Evolutionary conservation across 1,140 invertebrate species (phyloP).

Genomic region (Vanessa atalanta): DNA sequence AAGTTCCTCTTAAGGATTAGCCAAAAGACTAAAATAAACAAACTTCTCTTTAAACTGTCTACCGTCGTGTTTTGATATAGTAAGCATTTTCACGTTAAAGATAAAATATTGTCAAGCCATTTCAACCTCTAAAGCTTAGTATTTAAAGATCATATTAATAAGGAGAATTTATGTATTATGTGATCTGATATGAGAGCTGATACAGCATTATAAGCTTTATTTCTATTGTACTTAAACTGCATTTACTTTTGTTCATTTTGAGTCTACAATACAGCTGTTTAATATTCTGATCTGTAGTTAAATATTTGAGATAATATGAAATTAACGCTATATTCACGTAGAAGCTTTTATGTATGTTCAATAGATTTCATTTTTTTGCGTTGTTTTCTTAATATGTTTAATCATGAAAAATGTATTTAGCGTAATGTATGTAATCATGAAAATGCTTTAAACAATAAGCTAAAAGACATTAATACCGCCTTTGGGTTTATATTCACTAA

Average conservation of each 20-base stretch:
- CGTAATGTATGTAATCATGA: too few species aligned
- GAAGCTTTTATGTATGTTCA: background rate
- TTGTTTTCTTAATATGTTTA: too few species aligned
- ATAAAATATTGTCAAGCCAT: background rate
- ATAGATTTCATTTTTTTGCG: background rate
- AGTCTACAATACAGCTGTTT: background rate
- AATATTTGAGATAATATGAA: conserved; percentile 3
- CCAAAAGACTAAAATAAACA: conserved; percentile 27
- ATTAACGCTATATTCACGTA: background rate
- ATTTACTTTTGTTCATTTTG: background rate
- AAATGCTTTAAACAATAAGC: too few species aligned
- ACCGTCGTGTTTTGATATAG: conserved; percentile 11
- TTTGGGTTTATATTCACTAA: too few species aligned
- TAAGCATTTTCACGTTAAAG: background rate
- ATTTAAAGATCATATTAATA: background rate
- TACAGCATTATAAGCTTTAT: background rate
- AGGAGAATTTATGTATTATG: background rate
- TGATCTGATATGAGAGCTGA: background rate
- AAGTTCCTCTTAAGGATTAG: conserved; percentile 23
- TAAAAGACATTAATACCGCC: too few species aligned
- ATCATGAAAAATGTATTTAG: too few species aligned
- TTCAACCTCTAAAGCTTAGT: background rate
- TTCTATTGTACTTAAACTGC: background rate
- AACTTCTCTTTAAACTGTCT: conserved; percentile 19
- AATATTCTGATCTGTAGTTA: background rate